Conservation (phyloP, 2,113 vertebrate genomes). For the Lasiurus borealis region DNA sequence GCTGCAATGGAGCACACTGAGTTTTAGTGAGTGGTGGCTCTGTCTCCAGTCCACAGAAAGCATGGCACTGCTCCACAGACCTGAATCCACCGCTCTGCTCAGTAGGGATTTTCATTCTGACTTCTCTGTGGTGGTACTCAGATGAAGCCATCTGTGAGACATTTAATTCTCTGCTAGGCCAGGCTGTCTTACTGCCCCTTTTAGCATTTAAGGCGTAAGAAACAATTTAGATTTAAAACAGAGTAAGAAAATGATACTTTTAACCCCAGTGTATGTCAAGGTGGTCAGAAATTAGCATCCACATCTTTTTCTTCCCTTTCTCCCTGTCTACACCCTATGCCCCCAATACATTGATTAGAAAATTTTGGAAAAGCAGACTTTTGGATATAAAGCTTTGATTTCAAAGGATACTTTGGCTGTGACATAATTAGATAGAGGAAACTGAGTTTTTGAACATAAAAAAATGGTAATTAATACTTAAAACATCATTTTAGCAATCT, state of each 20-base stretch:
- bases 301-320: constrained; percentile 16
- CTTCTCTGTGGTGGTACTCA: background rate
- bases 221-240: constrained; percentile 57
- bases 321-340: background rate
- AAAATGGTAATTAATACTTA: constrained; percentile 53
- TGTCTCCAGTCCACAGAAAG: background rate
- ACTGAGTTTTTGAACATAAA: constrained; percentile 40
- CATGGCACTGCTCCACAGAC: background rate
- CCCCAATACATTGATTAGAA: constrained; percentile 4
- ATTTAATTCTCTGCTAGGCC: background rate
- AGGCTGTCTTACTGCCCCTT: background rate
- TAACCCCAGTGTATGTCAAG: background rate
- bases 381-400: constrained; percentile 73
- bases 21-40: background rate
- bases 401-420: constrained; percentile 70
- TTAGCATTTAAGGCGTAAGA: constrained; percentile 66
- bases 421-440: constrained; percentile 57
- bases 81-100: background rate
- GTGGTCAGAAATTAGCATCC: constrained; percentile 28
- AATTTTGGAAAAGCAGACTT: constrained; percentile 66
- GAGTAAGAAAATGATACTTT: background rate
- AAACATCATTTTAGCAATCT: constrained; percentile 20
- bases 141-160: background rate
- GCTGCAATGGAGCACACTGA: background rate
- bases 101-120: background rate